Evolutionary conservation across 2,888 invertebrate genomes (phyloP).

Genomic region (Caenorhabditis wallacei): DNA sequence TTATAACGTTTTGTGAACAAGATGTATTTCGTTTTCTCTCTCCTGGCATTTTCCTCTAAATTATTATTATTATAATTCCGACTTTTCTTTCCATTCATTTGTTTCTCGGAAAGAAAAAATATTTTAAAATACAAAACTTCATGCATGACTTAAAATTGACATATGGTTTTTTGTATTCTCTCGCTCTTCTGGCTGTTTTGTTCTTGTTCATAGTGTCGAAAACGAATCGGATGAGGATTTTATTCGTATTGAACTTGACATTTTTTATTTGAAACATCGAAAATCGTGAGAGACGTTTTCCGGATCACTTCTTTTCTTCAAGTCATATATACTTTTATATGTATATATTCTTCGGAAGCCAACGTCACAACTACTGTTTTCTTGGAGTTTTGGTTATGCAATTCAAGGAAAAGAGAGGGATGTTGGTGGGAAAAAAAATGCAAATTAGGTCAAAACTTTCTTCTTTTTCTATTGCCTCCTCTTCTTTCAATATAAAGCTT

Average conservation of each 20-base stretch:
- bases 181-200: background rate
- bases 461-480: constrained; percentile 23
- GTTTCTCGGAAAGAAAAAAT: background rate
- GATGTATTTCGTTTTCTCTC: constrained; percentile 7
- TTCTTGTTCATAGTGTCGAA: constrained; percentile 11
- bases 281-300: constrained; percentile 29
- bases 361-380: constrained; percentile 25
- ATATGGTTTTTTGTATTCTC: constrained; percentile 5
- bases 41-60: constrained; percentile 2
- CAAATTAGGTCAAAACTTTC: constrained; percentile 31
- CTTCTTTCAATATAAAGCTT: constrained; percentile 7
- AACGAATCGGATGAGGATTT: background rate
- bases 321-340: constrained; percentile 2
- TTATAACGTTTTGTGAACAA: constrained; percentile 32
- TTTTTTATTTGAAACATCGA: constrained; percentile 34
- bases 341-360: constrained; percentile 1
- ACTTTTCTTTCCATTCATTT: too few species aligned
- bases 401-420: constrained; percentile 15
- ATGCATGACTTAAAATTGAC: constrained; percentile 36
- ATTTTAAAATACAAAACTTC: constrained; percentile 4
- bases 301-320: constrained; percentile 33
- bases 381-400: constrained; percentile 20
- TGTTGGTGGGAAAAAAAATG: constrained; percentile 14
- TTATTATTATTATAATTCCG: too few species aligned
- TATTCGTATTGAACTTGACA: background rate